Base-by-base conservation (phyloP, 2,113 vertebrate genomes). In the Limanda limanda region DNA sequence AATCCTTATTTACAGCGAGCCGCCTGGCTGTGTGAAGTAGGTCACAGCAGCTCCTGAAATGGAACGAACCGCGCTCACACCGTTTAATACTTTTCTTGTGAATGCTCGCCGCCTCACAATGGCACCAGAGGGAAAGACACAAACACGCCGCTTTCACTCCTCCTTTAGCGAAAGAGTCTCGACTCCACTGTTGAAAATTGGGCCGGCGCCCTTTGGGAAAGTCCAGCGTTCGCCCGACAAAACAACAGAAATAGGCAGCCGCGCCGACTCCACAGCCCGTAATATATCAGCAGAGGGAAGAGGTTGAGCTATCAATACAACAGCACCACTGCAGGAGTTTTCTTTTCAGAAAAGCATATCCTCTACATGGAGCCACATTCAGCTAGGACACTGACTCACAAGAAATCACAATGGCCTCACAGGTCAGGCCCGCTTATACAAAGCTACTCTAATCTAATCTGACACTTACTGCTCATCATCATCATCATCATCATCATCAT, bases 1-100 rank as follows among this genome's bases (percentile, higher is more conserved):
- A 86, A 92, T 91, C 82, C 83, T 91, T 92, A 92, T 92, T 92
- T 93, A 91, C 87, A 91, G 87, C 86, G 83, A 64, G 86, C 88
- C 85, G 88, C 85, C 82, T 77, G 91, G 79, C 81, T 89, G 86
- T 89, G 87, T 91, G 90, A 92, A 91, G 89, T 92, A 91, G 92
- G 92, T 92, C 91, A 92, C 85, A 77, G 83, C 78, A 48, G 82
- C 86, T 87, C 82, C 80, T 83, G 89, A 86, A 90, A 92, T 85
- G 91, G 86, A 92, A 84, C 81, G 37, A 87, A 79, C 79, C 80
- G 70, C 68, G 23, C 88, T 88, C 84, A 56, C 85, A 79, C 79
- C 74, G 52, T 85, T 91, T 90, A 89, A 90, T 90, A 74, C 69
- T 79, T 86, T 88, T 74, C 86, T 76, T 83, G 79, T 85, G 72